Percentiles rank a stretch among this genome's conserved stretches.
Evolutionary conservation across 2,113 vertebrate species (phyloP).

Genomic region (Xiphias gladius): DNA sequence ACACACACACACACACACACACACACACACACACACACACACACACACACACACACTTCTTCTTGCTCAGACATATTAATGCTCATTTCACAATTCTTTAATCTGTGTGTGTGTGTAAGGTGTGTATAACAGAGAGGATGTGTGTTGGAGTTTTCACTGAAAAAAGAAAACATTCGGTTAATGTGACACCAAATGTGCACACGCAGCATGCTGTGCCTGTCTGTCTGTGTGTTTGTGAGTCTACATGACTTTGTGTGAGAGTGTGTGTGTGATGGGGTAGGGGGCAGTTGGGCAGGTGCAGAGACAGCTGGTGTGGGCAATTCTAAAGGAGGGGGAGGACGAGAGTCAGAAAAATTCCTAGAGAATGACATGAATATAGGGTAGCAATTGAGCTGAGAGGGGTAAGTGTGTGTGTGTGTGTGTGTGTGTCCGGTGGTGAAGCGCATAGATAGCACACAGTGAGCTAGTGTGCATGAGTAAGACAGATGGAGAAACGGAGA

Average conservation of each 20-base stretch:
- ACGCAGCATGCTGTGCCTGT: conserved; percentile 52
- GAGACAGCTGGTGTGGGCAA: conserved; percentile 85
- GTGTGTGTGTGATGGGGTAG: conserved; percentile 19
- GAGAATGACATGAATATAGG: conserved; percentile 68
- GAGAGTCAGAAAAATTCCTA: conserved; percentile 67
- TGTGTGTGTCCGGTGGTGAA: conserved; percentile 42
- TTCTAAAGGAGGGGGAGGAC: conserved; percentile 77
- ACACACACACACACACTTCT: conserved; percentile 29
- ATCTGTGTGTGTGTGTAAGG: conserved; percentile 42
- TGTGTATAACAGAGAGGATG: conserved; percentile 22
- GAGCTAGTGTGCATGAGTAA: conserved; percentile 46
- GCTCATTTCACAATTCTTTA: conserved; percentile 60
- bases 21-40: conserved; percentile 20
- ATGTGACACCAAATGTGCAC: conserved; percentile 40
- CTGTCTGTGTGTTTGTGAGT: conserved; percentile 15
- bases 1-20: conserved; percentile 10
- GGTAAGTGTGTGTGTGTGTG: conserved; percentile 25
- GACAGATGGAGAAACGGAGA: conserved; percentile 48
- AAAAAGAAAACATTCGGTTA: conserved; percentile 15
- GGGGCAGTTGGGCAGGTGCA: conserved; percentile 84
- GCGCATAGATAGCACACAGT: conserved; percentile 55
- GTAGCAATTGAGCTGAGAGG: conserved; percentile 53
- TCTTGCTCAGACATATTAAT: conserved; percentile 58
- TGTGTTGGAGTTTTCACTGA: conserved; percentile 24
- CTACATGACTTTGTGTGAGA: neutral